Conservation (phyloP, 2,113 vertebrate genomes). For the Callionymus lyra region DNA sequence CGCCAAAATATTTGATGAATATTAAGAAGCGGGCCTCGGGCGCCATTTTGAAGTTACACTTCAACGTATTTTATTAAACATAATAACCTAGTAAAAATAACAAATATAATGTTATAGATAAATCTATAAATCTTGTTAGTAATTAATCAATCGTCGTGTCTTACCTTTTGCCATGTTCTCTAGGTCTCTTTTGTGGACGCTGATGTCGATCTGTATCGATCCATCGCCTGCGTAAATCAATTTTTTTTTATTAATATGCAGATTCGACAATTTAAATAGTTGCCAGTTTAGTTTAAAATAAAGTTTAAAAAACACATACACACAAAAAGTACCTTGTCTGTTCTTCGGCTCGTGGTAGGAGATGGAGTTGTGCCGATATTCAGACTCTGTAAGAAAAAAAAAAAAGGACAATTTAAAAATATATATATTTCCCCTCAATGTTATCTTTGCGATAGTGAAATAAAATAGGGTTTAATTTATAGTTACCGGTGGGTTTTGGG, state of each 20-base stretch:
- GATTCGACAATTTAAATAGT: background rate
- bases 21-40: too few species aligned
- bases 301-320: background rate
- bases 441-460: background rate
- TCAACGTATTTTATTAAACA: too few species aligned
- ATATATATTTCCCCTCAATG: too few species aligned
- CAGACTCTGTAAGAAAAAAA: constrained; percentile 53
- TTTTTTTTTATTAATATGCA: background rate
- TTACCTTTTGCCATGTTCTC: constrained; percentile 93
- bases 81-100: too few species aligned
- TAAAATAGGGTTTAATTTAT: background rate
- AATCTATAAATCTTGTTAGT: too few species aligned
- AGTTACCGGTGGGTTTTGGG: constrained; percentile 75
- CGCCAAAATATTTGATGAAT: too few species aligned
- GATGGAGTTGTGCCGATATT: constrained; percentile 71
- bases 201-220: constrained; percentile 71
- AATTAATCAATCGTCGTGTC: constrained; percentile 16
- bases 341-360: constrained; percentile 78
- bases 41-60: too few species aligned
- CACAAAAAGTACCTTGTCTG: constrained; percentile 63
- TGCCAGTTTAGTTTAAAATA: background rate
- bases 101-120: too few species aligned
- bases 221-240: constrained; percentile 69
- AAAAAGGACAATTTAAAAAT: background rate
- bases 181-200: constrained; percentile 80